Percentiles rank a stretch among this genome's conserved stretches.
phyloP scores from a whole-genome alignment of 1,140 invertebrate species.

The Pomacea maculata region DNA sequence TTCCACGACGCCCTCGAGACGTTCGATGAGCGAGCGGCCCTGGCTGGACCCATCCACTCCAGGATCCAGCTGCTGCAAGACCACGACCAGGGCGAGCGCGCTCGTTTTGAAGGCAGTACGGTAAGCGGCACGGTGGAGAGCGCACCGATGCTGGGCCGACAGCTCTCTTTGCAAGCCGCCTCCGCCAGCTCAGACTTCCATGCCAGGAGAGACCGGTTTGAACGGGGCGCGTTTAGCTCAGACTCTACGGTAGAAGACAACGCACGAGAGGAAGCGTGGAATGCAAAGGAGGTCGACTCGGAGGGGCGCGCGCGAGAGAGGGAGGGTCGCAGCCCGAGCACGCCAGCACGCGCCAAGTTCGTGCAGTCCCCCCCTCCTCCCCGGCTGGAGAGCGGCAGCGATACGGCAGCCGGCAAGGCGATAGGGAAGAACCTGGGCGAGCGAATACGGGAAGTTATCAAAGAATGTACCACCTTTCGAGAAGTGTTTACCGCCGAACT shows the following conservation, averaged over 20 bases:
- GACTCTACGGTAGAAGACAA: not conserved
- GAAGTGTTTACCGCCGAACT: conserved; percentile 19
- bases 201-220: not conserved
- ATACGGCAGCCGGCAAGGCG: not conserved
- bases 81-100: not conserved
- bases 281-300: conserved; percentile 6
- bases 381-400: not conserved
- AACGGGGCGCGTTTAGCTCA: not conserved
- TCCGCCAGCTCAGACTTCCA: not conserved
- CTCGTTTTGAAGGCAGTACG: not conserved
- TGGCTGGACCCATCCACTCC: too few relatives aligned
- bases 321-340: not conserved
- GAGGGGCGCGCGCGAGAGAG: not conserved
- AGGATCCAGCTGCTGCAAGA: too few relatives aligned
- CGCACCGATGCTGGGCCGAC: too few relatives aligned
- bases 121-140: not conserved
- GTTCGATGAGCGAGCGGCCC: too few relatives aligned
- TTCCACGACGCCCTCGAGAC: too few relatives aligned
- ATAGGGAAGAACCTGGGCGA: conserved; percentile 16
- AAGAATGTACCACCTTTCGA: conserved; percentile 15
- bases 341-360: not conserved
- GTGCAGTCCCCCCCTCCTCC: not conserved
- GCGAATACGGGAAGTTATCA: conserved; percentile 11
- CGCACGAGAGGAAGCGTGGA: not conserved
- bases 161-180: not conserved